Conservation (phyloP, 2,888 invertebrate genomes). For the Euphydryas editha region DNA sequence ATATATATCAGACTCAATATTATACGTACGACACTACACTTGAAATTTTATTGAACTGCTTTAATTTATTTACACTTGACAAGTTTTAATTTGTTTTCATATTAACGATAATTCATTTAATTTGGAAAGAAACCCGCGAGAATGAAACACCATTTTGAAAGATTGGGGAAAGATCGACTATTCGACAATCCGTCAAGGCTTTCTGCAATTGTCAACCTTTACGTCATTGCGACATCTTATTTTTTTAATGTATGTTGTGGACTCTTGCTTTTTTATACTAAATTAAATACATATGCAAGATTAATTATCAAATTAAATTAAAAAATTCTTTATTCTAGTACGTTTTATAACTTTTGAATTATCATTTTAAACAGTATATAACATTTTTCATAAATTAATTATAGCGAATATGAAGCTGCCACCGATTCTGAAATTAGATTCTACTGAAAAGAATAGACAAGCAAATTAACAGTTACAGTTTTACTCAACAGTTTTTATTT, state of each 20-base stretch:
- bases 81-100: slow-evolving; percentile 61
- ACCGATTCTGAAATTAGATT: no score
- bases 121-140: slow-evolving; percentile 75
- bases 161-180: slow-evolving; percentile 62
- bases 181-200: slow-evolving; percentile 68
- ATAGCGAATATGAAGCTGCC: no score
- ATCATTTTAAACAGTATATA: no score
- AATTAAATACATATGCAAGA: no score
- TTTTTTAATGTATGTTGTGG: slow-evolving; percentile 44
- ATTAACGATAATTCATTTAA: slow-evolving; percentile 62
- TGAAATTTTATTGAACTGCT: slow-evolving; percentile 53
- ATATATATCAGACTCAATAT: slow-evolving; percentile 50
- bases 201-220: slow-evolving; percentile 61
- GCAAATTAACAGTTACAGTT: no score
- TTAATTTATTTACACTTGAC: slow-evolving; percentile 49
- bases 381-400: no score
- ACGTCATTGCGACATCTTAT: slow-evolving; percentile 76
- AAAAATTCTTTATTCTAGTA: no score
- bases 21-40: slow-evolving; percentile 48
- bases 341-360: no score
- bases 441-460: no score
- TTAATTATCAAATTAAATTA: not conserved
- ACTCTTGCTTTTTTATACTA: slow-evolving; percentile 13
- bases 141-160: slow-evolving; percentile 80
- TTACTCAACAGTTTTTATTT: no score